Conservation (phyloP, 1,140 invertebrate genomes). For the Parasteatoda tepidariorum region DNA sequence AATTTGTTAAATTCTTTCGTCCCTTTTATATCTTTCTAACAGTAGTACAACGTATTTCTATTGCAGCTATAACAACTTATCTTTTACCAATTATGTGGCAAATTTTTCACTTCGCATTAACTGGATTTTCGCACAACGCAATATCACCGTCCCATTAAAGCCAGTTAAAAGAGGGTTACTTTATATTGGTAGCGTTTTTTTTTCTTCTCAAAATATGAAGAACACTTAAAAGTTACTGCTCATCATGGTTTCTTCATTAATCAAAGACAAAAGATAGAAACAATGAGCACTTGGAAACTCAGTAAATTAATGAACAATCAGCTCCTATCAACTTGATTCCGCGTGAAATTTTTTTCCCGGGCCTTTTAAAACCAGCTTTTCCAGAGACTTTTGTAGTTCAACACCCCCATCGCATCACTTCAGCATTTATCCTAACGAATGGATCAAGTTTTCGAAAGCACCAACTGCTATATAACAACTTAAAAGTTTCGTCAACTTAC, state of each 20-base stretch:
- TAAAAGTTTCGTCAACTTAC: constrained; percentile 54
- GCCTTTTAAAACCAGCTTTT: not conserved
- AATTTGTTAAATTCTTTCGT: no score
- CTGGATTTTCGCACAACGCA: no score
- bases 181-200: no score
- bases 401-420: constrained; percentile 7
- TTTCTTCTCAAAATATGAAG: no score
- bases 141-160: no score
- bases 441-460: constrained; percentile 19
- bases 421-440: constrained; percentile 2
- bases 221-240: no score
- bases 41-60: no score
- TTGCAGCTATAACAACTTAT: no score
- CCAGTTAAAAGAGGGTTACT: no score
- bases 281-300: not conserved
- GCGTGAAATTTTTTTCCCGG: constrained; percentile 1
- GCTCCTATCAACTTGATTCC: not conserved
- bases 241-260: not conserved
- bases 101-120: no score
- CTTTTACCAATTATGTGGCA: no score
- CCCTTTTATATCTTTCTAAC: no score
- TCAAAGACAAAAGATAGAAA: not conserved
- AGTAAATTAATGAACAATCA: constrained; percentile 30
- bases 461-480: constrained; percentile 18
- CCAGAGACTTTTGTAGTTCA: not conserved